Evolutionary conservation across 2,113 vertebrate genomes (phyloP).

Genomic region (Calypte anna): DNA sequence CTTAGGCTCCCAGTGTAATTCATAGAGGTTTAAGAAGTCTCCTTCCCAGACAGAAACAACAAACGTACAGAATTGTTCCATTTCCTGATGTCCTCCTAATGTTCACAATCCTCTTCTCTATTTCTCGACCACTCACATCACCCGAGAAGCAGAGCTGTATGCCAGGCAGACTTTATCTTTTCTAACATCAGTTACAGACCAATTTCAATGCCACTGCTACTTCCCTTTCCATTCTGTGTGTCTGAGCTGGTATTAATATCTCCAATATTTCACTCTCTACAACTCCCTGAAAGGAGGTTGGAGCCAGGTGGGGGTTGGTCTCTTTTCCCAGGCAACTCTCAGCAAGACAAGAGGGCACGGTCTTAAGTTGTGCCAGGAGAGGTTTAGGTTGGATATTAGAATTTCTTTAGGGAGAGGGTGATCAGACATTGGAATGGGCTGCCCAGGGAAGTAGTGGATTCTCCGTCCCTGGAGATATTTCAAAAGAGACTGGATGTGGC

Average conservation of each 20-base stretch:
- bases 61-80: not conserved
- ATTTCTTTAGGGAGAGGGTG: too few species aligned
- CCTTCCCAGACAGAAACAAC: not conserved
- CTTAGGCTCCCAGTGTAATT: conserved; percentile 8
- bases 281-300: too few species aligned
- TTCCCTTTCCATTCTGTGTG: conserved; percentile 11
- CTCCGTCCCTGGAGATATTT: too few species aligned
- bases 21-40: conserved; percentile 3
- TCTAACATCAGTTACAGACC: conserved; percentile 28
- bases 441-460: too few species aligned
- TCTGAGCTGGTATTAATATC: conserved; percentile 49
- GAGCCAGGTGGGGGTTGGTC: too few species aligned
- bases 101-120: not conserved
- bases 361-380: too few species aligned
- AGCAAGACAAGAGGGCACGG: too few species aligned
- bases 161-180: not conserved
- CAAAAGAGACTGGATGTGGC: too few species aligned
- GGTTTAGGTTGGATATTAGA: too few species aligned
- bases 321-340: too few species aligned
- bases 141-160: conserved; percentile 7
- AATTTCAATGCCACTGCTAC: not conserved
- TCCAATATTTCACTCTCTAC: not conserved
- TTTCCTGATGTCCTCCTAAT: not conserved
- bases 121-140: not conserved
- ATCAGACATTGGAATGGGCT: too few species aligned